Percentiles rank a stretch among this genome's conserved stretches.
phyloP scores from a whole-genome alignment of 35 echinoderm and acorn worm genomes.

The Diadema setosum region DNA sequence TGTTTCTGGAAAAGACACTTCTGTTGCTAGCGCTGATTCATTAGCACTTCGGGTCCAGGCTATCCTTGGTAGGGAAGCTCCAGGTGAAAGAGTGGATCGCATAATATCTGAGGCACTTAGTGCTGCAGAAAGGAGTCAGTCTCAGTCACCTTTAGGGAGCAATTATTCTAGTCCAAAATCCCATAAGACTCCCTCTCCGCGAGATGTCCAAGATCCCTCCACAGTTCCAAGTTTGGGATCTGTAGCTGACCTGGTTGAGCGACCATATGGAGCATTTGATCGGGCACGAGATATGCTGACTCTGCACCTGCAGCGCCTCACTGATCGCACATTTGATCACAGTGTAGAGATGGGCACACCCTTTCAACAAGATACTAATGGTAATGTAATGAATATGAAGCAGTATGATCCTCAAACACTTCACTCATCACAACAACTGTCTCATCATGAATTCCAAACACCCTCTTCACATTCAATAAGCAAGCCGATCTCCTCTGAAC shows the following conservation, averaged over 20 bases:
- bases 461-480: not conserved
- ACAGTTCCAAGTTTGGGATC: not conserved
- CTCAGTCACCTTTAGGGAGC: not conserved
- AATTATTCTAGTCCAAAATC: not conserved
- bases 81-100: constrained; percentile 17
- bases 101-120: constrained; percentile 24
- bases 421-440: constrained; percentile 10
- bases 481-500: not conserved
- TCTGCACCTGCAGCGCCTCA: constrained; percentile 18
- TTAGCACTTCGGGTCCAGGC: constrained; percentile 37
- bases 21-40: constrained; percentile 39
- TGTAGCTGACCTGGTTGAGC: not conserved
- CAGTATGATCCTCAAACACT: not conserved
- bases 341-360: constrained; percentile 30
- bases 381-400: not conserved
- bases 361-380: not conserved
- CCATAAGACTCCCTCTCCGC: not conserved
- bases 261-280: constrained; percentile 43
- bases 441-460: not conserved
- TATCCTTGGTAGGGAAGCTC: constrained; percentile 13
- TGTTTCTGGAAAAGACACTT: not conserved
- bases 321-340: constrained; percentile 49
- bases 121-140: not conserved
- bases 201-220: not conserved
- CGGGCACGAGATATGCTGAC: constrained; percentile 37